Evolutionary conservation across 1,140 invertebrate genomes (phyloP).

Genomic region (Antheraea pernyi): DNA sequence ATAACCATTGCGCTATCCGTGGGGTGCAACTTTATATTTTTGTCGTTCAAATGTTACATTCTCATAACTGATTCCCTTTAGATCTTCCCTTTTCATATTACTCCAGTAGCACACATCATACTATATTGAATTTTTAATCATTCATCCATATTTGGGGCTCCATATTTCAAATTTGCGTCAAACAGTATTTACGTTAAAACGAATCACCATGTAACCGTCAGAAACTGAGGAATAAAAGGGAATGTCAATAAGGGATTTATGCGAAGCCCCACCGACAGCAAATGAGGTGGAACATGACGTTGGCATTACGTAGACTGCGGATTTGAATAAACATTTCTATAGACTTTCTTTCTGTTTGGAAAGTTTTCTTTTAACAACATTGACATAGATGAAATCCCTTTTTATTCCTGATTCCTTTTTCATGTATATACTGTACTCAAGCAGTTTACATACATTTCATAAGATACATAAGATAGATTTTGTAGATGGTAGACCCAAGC

Average conservation of each 20-base stretch:
- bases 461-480: too few relatives aligned
- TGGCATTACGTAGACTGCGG: slow-evolving; percentile 15
- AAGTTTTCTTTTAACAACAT: background rate
- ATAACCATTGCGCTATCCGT: too few relatives aligned
- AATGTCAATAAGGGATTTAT: slow-evolving; percentile 38
- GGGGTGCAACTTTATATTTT: background rate
- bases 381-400: background rate
- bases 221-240: slow-evolving; percentile 27
- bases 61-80: background rate
- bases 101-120: background rate
- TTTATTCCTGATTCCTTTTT: background rate
- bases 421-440: background rate
- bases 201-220: slow-evolving; percentile 22
- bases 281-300: slow-evolving; percentile 38
- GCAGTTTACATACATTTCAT: background rate
- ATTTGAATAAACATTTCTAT: slow-evolving; percentile 1
- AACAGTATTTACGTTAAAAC: slow-evolving; percentile 11
- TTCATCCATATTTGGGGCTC: background rate
- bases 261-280: slow-evolving; percentile 28
- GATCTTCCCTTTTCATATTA: background rate
- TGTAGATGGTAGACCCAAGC: too few relatives aligned
- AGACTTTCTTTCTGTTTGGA: background rate
- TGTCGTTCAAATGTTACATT: background rate
- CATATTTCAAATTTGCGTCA: slow-evolving; percentile 5
- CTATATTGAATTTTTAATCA: background rate